Conservation (phyloP, 2,113 vertebrate species). For the Nicator chloris region DNA sequence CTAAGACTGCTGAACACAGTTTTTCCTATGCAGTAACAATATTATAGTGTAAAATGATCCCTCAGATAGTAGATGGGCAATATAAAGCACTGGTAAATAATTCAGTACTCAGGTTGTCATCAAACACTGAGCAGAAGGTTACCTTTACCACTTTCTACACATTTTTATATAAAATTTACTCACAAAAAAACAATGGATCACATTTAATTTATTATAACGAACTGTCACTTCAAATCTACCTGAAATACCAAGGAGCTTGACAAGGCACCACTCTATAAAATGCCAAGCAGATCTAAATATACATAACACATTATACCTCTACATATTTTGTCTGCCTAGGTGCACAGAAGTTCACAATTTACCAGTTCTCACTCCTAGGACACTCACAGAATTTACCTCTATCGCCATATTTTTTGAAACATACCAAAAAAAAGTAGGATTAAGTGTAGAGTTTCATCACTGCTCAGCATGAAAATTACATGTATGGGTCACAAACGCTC, state of each 20-base stretch:
- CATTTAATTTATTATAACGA: not conserved
- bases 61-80: conserved; percentile 44
- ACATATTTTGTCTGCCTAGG: not conserved
- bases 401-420: not conserved
- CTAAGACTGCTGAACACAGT: conserved; percentile 16
- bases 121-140: conserved; percentile 10
- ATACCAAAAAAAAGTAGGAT: not conserved
- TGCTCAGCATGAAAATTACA: not conserved
- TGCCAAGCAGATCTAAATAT: not conserved
- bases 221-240: not conserved
- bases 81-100: conserved; percentile 66
- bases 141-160: not conserved
- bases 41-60: conserved; percentile 61
- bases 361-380: not conserved
- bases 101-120: conserved; percentile 41
- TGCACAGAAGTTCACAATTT: not conserved
- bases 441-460: not conserved
- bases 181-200: not conserved
- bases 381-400: not conserved
- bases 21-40: conserved; percentile 3
- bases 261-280: not conserved
- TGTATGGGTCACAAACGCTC: not conserved
- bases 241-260: not conserved
- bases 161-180: not conserved
- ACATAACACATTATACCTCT: not conserved